Conservation (phyloP, 1,140 invertebrate genomes). For the Diorhabda sublineata region DNA sequence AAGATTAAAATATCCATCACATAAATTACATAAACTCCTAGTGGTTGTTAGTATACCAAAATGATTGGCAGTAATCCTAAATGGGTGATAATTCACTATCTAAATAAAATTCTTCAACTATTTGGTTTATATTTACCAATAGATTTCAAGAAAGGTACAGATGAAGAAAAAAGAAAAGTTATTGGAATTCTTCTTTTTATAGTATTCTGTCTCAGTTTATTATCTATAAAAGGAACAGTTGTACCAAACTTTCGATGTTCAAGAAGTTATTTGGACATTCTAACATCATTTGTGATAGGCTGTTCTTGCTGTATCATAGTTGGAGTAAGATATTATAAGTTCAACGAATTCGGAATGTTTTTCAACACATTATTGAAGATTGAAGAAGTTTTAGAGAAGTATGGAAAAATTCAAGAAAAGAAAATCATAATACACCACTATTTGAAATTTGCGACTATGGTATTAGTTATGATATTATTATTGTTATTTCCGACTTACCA, state of each 20-base stretch:
- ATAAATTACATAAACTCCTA: too few relatives aligned
- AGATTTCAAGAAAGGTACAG: background rate
- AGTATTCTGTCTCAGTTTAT: slow-evolving; percentile 5
- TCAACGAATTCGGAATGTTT: background rate
- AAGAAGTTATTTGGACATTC: background rate
- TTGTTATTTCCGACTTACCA: too few relatives aligned
- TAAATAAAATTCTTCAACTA: background rate
- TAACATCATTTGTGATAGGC: background rate
- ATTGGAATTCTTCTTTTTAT: background rate
- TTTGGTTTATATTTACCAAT: slow-evolving; percentile 8
- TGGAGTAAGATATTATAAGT: background rate
- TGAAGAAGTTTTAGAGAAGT: background rate
- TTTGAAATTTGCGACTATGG: too few relatives aligned
- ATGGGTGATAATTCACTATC: background rate
- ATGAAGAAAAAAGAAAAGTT: slow-evolving; percentile 8
- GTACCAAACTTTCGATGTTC: background rate
- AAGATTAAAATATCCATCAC: too few relatives aligned
- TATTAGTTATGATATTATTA: too few relatives aligned
- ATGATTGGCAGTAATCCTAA: background rate
- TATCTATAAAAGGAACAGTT: background rate
- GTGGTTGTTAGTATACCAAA: background rate
- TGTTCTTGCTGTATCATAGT: background rate
- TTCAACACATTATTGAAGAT: background rate
- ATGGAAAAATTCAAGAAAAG: too few relatives aligned
- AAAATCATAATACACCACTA: too few relatives aligned